Evolutionary conservation across 2,888 invertebrate genomes (phyloP), one percentile per base, ranked within the genome.

Genomic region (Parnassius apollo): DNA sequence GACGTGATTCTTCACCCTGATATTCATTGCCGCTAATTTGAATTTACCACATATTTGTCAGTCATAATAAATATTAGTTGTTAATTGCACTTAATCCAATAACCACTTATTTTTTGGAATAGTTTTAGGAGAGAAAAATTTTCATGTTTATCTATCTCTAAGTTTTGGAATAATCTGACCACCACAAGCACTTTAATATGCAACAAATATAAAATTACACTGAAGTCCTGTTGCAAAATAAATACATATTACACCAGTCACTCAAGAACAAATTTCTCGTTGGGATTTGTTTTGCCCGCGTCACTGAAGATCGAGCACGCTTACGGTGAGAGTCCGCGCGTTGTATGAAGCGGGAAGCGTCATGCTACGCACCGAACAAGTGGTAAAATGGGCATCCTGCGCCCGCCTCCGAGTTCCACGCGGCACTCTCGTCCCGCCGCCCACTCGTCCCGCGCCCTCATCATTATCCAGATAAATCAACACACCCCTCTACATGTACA

Each of bases 341-440:
- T 65, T 65, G 65, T 42, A 42, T 66, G 61, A 62, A 66, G 71
- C 75, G 75, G 75, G 78, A 82, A 75, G 86, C 88, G 88, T 84
- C 86, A 78, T 83, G 78, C 82, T 75, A 69, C 82, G 77, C 71
- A 73, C 75, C 78, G 77, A 77, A 78, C 80, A 77, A 76, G 75
- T 73, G 74, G 81, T 76, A 70, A 78, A 88, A 83, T 84, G 85
- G 77, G 76, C 77, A 79, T 80, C 80, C 77, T 81, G 74, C 76
- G 76, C 69, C 82, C 85, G 86, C 84, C 81, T 83, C 76, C 78
- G 76, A 71, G 69, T 72, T 71, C 72, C 73, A 74, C 69, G 61
- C 68, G 66, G 53, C 64, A 57, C 61, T 25, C 46, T 71, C 62
- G 75, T 72, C 71, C 65, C 65, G 68, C 72, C 69, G 67, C 75